Percentiles rank a stretch among this genome's conserved stretches.
These are phyloP conservation scores for Sepioteuthis lessoniana DNA, from an alignment of 2,888 invertebrate species.

Conservation along the genomic window DNA sequence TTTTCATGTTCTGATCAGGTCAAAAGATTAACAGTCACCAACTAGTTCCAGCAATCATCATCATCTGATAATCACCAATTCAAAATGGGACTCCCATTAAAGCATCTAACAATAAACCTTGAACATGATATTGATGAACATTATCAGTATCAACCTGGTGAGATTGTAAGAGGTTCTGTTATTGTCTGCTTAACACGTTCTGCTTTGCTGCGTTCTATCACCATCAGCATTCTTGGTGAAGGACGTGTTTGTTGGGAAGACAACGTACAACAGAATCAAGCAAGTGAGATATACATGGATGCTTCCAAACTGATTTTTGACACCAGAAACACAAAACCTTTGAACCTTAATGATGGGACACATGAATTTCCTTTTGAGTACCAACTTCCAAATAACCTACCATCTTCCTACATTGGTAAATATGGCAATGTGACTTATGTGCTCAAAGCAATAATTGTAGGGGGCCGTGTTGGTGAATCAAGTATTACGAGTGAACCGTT, in stretches of 20 bases:
- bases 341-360: constrained; percentile 61
- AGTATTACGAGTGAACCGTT: constrained; percentile 74
- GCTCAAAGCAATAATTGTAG: constrained; percentile 69
- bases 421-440: constrained; percentile 75
- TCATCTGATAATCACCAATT: neutral
- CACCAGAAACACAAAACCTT: constrained; percentile 52
- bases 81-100: constrained; percentile 52
- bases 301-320: constrained; percentile 61
- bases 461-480: constrained; percentile 68
- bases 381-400: constrained; percentile 70
- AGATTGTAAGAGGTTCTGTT: constrained; percentile 69
- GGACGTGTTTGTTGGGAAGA: constrained; percentile 73
- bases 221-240: constrained; percentile 61
- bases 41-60: neutral
- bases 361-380: constrained; percentile 72
- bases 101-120: constrained; percentile 67
- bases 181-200: constrained; percentile 52
- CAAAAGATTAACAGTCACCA: neutral
- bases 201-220: constrained; percentile 52
- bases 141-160: constrained; percentile 75
- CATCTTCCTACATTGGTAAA: constrained; percentile 75
- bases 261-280: constrained; percentile 60
- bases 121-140: constrained; percentile 75
- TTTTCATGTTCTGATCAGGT: neutral
- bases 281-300: constrained; percentile 72